Base-by-base conservation (phyloP, 2,113 vertebrate species). In the Prionailurus bengalensis region DNA sequence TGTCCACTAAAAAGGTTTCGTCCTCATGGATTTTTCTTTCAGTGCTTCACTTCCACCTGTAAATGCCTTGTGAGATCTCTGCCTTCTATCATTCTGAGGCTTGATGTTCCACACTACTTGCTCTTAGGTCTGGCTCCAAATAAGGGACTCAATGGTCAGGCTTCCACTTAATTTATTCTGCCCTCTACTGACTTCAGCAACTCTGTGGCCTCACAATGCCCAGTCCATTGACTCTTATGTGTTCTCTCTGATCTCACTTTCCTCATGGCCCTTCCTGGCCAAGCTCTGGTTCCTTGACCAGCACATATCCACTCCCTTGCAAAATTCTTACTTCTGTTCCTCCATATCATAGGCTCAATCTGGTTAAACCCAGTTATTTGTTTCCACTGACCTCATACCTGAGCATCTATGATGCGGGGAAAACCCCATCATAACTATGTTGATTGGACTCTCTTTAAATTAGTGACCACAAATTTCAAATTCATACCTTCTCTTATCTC, bases 181-280 rank as follows among this genome's bases (percentile, higher is more conserved):
- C 39, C 3, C 6, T 66, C 27, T 66, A 6, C 29, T 82, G 78
- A 70, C 61, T 25, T 79, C 14, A 42, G 25, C 23, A 51, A 39
- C n/a, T 45, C 31, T 74, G 48, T 88, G 58, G 51, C 71, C 25
- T 71, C 12, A 14, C 66, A 55, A 21, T 23, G 9, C 31, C 13
- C 17, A 11, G 2, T 1, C 7, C 65, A 5, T 70, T 4, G 0
- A n/a, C 4, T 14, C 21, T 63, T 31, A 27, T 0, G 27, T 58
- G 16, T 66, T 31, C 66, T 92, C 9, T 15, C 25, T 7, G 3
- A 8, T 66, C n/a, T 9, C 25, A 5, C 23, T 31, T 94, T 48
- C 42, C 39, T 55, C 8, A 1, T 2, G 45, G 33, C 5, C 31
- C 92, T 39, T 82, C 53, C 87, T 39, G n/a, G 63, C 16, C 7